Base-by-base conservation (phyloP, 2,888 invertebrate genomes). In the Sesamia inferens region DNA sequence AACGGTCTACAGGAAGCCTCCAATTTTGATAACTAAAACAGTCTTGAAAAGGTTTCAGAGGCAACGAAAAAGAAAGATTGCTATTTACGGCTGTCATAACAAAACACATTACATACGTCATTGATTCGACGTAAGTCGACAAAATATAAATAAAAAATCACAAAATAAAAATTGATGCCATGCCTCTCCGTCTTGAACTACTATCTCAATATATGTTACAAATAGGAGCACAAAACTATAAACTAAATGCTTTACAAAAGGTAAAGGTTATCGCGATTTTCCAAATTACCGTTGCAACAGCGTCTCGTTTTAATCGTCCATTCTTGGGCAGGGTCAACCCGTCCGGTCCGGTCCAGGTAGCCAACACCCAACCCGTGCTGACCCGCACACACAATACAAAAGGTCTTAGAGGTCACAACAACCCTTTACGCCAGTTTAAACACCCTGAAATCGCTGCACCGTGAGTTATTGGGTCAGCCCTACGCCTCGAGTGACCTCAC, bases 381-480 rank as follows among this genome's bases (percentile, higher is more conserved):
- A 94, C 94, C 95, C 85, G 76, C 81, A 48, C 66, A 68, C 81
- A 91, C 90, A 93, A 92, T 83, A 86, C 83, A 76, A 87, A 79
- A 91, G 95, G 95, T 95, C 94, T 91, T 11, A 85, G 76, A 92
- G 95, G 95, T 96, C 95, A 93, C 88, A 77, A 92, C 93, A 94
- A 94, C 95, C 95, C 95, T 94, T 96, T 95, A 95, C 93, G 91
- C 92, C 91, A 92, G 89, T 93, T 93, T 95, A 94, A 95, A 92
- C 92, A 95, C 93, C 94, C 94, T 92, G 91, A 95, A 95, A 94
- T 94, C 92, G 92, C 88, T 94, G 94, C 95, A 94, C 92, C 95
- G 93, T 96, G 96, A 96, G 94, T 90, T 94, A 96, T 95, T 93
- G 95, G 96, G 96, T 96, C 96, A 96, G 88, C 92, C 91, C 90